A percentile compares a stretch with the other conserved stretches of the same genome.
Evolutionary conservation across 2,797 vertebrate genomes (phyloP).

Genomic region (Sarcophilus harrisii): DNA sequence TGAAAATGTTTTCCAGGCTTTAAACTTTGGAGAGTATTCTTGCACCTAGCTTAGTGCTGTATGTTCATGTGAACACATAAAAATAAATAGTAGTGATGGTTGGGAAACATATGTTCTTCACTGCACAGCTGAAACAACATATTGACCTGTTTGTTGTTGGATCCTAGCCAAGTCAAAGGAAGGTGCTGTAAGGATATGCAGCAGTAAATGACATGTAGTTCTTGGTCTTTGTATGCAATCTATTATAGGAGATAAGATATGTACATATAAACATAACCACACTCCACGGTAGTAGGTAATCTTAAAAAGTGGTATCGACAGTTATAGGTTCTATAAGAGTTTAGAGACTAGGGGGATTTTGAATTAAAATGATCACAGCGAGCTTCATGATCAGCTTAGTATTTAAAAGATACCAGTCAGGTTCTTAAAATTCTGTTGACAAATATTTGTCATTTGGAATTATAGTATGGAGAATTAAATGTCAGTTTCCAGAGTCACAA

Average conservation of each 20-base stretch:
- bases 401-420: conserved; percentile 18
- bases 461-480: conserved; percentile 46
- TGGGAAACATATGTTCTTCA: conserved; percentile 39
- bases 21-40: neutral
- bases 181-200: conserved; percentile 2
- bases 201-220: conserved; percentile 41
- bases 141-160: conserved; percentile 40
- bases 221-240: conserved; percentile 20
- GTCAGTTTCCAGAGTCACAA: conserved; percentile 43
- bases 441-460: conserved; percentile 39
- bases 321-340: conserved; percentile 9
- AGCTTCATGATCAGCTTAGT: neutral
- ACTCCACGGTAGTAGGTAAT: neutral
- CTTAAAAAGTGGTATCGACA: conserved; percentile 15
- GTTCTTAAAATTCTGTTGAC: conserved; percentile 51
- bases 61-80: conserved; percentile 40
- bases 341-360: conserved; percentile 33
- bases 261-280: neutral
- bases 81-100: conserved; percentile 14
- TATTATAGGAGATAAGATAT: neutral
- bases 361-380: conserved; percentile 4
- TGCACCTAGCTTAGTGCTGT: neutral
- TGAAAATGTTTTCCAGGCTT: conserved; percentile 31
- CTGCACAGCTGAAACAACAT: conserved; percentile 51
- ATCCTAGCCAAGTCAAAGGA: conserved; percentile 46